Conservation (phyloP, 2,888 invertebrate species). For the Lepidochrysops patricia region DNA sequence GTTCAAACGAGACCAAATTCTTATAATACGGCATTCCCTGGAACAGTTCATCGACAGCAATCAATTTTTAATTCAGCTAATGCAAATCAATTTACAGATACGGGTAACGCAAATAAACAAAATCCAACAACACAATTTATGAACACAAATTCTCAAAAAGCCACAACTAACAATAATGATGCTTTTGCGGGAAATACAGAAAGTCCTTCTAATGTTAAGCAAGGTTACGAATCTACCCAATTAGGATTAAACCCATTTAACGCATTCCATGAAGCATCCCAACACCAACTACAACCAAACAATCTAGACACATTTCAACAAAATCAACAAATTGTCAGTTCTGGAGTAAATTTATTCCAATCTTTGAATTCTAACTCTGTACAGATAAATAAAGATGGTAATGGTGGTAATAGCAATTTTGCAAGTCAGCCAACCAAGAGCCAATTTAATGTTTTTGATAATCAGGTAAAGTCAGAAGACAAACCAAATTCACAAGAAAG, state of each 20-base stretch:
- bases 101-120: background rate
- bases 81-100: background rate
- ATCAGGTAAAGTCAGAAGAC: background rate
- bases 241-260: background rate
- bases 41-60: background rate
- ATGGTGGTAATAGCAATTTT: background rate
- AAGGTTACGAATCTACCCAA: background rate
- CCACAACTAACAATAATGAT: background rate
- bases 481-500: background rate
- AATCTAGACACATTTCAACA: background rate
- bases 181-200: background rate
- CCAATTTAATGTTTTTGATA: background rate
- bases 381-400: background rate
- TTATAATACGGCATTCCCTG: slow-evolving; percentile 13
- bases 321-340: background rate
- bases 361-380: background rate
- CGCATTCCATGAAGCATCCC: background rate
- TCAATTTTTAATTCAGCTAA: background rate
- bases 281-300: background rate
- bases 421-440: background rate
- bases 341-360: background rate
- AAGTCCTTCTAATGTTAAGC: background rate
- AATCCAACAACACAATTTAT: background rate
- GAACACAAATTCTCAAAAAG: background rate
- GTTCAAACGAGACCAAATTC: slow-evolving; percentile 16